A percentile compares a stretch with the other conserved stretches of the same genome.
These are phyloP conservation scores for Pagrus major DNA, from an alignment of 2,113 vertebrate genomes.

Conservation along the genomic window DNA sequence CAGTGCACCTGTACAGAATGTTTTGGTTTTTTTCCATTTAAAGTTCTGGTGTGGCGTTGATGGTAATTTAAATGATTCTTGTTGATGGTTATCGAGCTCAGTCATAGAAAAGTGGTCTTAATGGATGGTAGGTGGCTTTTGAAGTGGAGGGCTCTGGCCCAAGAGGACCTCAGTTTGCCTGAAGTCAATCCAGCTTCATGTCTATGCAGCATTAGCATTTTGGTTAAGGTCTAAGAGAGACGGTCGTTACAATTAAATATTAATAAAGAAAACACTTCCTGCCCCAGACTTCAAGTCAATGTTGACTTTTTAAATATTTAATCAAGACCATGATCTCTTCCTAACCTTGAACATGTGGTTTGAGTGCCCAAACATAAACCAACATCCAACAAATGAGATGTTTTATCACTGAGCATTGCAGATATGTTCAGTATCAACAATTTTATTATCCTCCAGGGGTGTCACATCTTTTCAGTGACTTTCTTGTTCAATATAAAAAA, in stretches of 20 bases:
- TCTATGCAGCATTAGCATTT: not conserved
- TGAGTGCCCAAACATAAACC: not conserved
- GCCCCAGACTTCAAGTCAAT: not conserved
- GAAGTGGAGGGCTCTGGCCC: not conserved
- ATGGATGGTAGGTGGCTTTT: not conserved
- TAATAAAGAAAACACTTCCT: not conserved
- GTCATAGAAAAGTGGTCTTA: not conserved
- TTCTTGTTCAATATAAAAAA: conserved; percentile 15
- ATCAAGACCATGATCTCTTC: not conserved
- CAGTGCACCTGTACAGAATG: not conserved
- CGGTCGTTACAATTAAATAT: not conserved
- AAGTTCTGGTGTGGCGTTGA: not conserved
- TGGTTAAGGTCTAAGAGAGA: not conserved
- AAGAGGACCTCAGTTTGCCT: not conserved
- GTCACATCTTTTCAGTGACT: not conserved
- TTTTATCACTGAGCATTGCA: not conserved
- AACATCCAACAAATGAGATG: not conserved
- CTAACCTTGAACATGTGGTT: not conserved
- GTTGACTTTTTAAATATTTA: conserved; percentile 20
- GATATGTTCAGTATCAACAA: not conserved
- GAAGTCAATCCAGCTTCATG: not conserved
- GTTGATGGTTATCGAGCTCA: not conserved
- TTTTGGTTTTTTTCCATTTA: not conserved
- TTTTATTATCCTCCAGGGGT: not conserved
- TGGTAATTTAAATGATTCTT: not conserved